These are phyloP conservation scores for Phylloscopus collybita DNA, from an alignment of 2,797 vertebrate genomes.

Conservation along the genomic window DNA sequence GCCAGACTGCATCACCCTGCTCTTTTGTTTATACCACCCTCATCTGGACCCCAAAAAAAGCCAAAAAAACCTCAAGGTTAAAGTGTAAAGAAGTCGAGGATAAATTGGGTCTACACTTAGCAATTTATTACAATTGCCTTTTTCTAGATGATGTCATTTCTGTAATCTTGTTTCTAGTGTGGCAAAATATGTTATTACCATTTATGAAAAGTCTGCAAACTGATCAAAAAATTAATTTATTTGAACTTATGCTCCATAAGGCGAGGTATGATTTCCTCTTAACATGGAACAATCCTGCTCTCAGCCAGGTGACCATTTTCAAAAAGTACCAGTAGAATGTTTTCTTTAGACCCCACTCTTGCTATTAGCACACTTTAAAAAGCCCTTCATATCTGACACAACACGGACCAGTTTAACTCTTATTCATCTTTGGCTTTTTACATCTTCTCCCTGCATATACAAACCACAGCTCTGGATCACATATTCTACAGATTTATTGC, in stretches of 20 bases:
- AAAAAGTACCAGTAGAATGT: background rate
- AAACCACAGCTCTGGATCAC: background rate
- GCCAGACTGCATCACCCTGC: accelerated
- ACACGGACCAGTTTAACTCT: background rate
- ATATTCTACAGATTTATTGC: background rate
- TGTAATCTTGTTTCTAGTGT: background rate
- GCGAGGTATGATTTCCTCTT: background rate
- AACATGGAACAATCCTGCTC: background rate
- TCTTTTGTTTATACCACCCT: background rate
- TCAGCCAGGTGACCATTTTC: background rate
- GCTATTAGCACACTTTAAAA: background rate
- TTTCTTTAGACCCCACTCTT: background rate
- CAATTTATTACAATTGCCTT: background rate
- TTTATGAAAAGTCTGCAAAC: background rate
- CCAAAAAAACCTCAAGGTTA: background rate
- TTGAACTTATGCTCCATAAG: background rate
- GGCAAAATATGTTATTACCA: background rate
- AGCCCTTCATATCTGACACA: background rate
- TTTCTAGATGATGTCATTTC: background rate
- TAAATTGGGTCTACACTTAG: background rate
- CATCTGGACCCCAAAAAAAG: background rate
- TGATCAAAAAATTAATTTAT: background rate
- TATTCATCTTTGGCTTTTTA: background rate
- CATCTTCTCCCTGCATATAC: background rate
- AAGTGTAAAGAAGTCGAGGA: background rate